Conservation (phyloP, 1,140 invertebrate genomes). For the Pseudobourletiella spinata region DNA sequence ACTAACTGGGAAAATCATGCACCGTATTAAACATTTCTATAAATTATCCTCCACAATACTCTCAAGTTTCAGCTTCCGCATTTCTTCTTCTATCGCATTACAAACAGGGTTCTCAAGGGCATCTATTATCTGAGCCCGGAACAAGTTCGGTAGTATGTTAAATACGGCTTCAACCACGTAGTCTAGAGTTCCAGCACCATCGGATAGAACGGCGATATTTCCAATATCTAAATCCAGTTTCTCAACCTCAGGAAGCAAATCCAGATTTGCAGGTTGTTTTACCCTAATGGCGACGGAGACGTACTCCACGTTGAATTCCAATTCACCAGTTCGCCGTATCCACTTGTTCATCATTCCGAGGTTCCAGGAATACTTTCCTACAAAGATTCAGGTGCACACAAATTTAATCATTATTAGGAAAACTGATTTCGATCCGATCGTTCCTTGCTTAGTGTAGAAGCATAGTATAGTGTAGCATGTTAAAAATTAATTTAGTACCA, state of each 20-base stretch:
- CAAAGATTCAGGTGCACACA: too few species aligned
- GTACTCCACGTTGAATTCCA: constrained; percentile 35
- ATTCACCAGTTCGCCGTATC: constrained; percentile 15
- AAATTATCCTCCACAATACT: constrained; percentile 27
- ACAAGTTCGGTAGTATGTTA: constrained; percentile 68
- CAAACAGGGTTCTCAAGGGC: constrained; percentile 26
- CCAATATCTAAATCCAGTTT: constrained; percentile 67
- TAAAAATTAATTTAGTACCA: too few species aligned
- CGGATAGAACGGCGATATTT: constrained; percentile 51
- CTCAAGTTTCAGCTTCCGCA: constrained; percentile 31
- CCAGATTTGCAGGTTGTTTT: constrained; percentile 63
- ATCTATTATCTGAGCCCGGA: constrained; percentile 45
- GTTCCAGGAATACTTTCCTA: constrained; percentile 33
- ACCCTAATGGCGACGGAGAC: constrained; percentile 45
- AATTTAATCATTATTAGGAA: background rate
- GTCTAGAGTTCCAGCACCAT: constrained; percentile 70
- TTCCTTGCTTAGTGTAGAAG: too few species aligned
- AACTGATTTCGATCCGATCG: too few species aligned
- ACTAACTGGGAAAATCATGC: too few species aligned
- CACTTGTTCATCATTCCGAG: constrained; percentile 22
- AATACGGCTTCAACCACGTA: constrained; percentile 65
- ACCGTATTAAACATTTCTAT: too few species aligned
- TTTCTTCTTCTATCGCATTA: constrained; percentile 27
- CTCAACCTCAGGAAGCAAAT: constrained; percentile 58
- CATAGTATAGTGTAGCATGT: too few species aligned